These are phyloP conservation scores for Dissostichus mawsoni DNA, from an alignment of 2,113 vertebrate genomes.

Conservation along the genomic window DNA sequence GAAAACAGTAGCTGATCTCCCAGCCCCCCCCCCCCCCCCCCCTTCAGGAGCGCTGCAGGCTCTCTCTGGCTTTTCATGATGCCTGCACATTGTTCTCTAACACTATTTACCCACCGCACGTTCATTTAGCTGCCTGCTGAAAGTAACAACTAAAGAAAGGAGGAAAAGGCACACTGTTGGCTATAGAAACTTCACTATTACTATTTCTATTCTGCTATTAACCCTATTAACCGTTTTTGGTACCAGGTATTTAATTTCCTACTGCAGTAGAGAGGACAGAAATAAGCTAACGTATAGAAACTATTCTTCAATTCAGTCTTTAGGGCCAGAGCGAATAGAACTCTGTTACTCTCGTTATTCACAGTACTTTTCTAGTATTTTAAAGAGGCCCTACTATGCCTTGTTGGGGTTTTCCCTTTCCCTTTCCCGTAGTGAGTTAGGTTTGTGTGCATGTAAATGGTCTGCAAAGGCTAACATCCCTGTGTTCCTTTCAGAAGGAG, in stretches of 20 bases:
- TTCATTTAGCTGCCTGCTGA: background rate
- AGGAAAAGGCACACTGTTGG: background rate
- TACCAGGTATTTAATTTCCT: no score
- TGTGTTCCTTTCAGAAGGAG: no score
- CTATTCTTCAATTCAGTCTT: no score
- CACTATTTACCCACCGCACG: background rate
- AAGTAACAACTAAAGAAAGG: background rate
- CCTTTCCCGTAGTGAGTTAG: no score
- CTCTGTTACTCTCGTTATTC: background rate
- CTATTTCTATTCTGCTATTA: background rate
- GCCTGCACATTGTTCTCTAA: slow-evolving; percentile 22
- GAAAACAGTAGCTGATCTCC: slow-evolving; percentile 21
- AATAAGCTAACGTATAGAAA: no score
- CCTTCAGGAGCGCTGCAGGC: slow-evolving; percentile 37
- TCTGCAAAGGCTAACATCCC: no score
- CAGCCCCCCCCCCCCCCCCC: background rate
- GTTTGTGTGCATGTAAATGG: no score
- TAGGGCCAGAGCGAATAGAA: background rate
- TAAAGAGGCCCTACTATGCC: no score
- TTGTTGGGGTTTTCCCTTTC: no score
- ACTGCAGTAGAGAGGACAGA: no score
- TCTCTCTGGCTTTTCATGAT: slow-evolving; percentile 31
- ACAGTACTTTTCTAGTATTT: no score
- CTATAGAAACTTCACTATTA: background rate
- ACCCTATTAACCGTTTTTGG: background rate